These are phyloP conservation scores for Nesogale talazaci DNA, from an alignment of 2,113 vertebrate genomes.

Conservation along the genomic window DNA sequence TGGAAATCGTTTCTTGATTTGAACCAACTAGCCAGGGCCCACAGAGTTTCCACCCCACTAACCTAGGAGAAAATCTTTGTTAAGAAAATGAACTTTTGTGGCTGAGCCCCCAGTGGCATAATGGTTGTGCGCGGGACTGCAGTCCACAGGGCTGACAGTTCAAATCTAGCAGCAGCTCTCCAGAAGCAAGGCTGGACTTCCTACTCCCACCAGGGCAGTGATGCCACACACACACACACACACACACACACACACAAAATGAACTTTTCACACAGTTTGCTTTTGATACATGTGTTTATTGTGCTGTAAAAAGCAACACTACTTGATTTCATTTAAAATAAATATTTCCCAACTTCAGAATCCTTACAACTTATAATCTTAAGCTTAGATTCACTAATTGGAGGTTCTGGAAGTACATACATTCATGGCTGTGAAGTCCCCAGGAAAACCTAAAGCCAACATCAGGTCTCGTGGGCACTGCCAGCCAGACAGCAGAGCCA, in stretches of 20 bases:
- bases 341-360: constrained; percentile 87
- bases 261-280: not conserved
- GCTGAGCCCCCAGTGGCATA: no score
- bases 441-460: constrained; percentile 80
- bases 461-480: constrained; percentile 77
- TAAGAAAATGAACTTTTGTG: constrained; percentile 59
- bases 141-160: no score
- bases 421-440: constrained; percentile 87
- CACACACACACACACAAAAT: no score
- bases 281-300: constrained; percentile 86
- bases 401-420: constrained; percentile 86
- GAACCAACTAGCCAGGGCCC: not conserved
- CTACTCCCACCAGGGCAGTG: no score
- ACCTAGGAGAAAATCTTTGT: not conserved
- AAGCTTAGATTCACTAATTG: constrained; percentile 85
- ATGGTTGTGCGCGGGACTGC: no score
- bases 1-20: not conserved
- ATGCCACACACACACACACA: no score
- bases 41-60: not conserved
- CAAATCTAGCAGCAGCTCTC: no score
- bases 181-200: no score
- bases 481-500: constrained; percentile 62
- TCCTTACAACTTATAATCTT: constrained; percentile 84
- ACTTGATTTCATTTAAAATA: constrained; percentile 89
- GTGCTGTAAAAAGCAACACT: constrained; percentile 88